Evolutionary conservation across 2,797 vertebrate species (phyloP), one percentile per base, ranked within the genome.

Genomic region (Gallinago solitaria): DNA sequence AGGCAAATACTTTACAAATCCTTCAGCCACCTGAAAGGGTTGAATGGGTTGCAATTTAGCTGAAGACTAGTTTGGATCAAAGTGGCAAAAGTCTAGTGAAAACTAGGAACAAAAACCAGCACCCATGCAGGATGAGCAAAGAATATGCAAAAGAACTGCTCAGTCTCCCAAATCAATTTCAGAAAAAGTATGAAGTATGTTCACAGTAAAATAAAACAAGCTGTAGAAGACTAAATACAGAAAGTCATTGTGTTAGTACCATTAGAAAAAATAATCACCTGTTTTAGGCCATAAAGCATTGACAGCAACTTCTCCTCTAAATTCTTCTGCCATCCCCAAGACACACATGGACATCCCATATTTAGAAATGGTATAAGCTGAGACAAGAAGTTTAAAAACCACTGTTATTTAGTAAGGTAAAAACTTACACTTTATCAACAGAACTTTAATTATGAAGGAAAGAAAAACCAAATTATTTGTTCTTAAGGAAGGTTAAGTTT

Each of bases 301-400:
- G 89, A 99, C 98, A 4, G 99, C 99, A 64, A 99, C 98, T 97
- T 99, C 99, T 96, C 99, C 99, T 98, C 94, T 98, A 98, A 99
- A 99, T 98, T 99, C 99, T 96, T 99, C 99, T 9, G 99, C 98
- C 99, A 99, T 99, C 83, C 99, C 99, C 95, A 99, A 98, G 56
- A 99, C 99, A 69, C 99, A 99, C 99, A 99, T 99, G 86, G 99
- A 99, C 99, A 99, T 99, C 20, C 99, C 99, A 24, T 99, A 99
- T 93, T 99, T 99, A 24, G 99, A 99, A 98, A 99, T 99, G 4
- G 99, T 99, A 79, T 99, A 99, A 7, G 99, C 99, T 99, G 91
- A 88, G 95, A 95, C 27, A 95, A 93, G 8, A 82, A 95, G 19
- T n/a, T 94, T 8, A 90, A 78, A 45, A 43, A 14, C 6, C 15